Percentiles rank a stretch among this genome's conserved stretches.
Conservation (phyloP, 2,797 vertebrate species). For the Morus bassanus region DNA sequence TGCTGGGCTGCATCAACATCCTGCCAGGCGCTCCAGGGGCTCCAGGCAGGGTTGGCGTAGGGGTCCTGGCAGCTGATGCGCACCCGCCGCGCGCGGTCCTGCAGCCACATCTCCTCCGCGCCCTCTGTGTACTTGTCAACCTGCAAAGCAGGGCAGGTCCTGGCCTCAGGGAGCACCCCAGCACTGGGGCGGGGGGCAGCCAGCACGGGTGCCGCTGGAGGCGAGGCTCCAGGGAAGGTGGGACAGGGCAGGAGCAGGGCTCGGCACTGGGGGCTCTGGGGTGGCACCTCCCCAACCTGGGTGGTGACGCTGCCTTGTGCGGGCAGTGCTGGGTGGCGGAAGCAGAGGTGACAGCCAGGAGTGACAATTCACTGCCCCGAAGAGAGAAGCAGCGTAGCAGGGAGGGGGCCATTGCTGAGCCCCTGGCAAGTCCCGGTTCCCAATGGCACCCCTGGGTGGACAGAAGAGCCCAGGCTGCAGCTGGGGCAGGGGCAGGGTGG, state of each 20-base stretch:
- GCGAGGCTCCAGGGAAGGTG: rapidly evolving
- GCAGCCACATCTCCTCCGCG: rapidly evolving
- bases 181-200: not conserved
- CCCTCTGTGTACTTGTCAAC: not conserved
- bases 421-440: too few relatives aligned
- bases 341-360: not conserved
- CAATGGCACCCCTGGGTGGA: rapidly evolving
- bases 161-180: rapidly evolving
- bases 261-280: not conserved
- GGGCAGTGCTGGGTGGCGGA: not conserved
- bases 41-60: not conserved
- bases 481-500: not conserved
- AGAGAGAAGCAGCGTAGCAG: rapidly evolving
- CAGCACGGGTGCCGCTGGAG: rapidly evolving
- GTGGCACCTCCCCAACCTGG: rapidly evolving
- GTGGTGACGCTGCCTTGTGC: rapidly evolving
- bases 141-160: not conserved
- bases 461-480: not conserved
- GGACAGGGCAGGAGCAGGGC: not conserved
- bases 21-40: slow-evolving; percentile 20
- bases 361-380: too few relatives aligned
- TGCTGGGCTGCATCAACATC: not conserved
- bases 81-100: rapidly evolving
- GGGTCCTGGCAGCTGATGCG: slow-evolving; percentile 48
- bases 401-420: not conserved